These are phyloP conservation scores for Ferrisia virgata DNA, from an alignment of 2,888 invertebrate genomes.

Conservation along the genomic window DNA sequence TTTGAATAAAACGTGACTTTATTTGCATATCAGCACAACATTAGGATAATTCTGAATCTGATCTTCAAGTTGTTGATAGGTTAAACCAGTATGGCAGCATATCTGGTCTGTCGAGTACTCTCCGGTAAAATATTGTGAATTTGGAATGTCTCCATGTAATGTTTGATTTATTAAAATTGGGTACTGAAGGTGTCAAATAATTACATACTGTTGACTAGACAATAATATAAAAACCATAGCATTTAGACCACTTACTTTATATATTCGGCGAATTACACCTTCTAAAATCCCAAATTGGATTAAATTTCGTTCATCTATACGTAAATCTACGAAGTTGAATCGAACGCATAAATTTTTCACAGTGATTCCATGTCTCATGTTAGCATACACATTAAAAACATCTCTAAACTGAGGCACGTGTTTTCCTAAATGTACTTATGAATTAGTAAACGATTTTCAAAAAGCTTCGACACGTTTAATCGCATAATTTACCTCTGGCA, in stretches of 20 bases:
- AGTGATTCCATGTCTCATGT: conserved; percentile 73
- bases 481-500: neutral
- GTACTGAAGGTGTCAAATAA: conserved; percentile 53
- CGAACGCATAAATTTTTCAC: conserved; percentile 72
- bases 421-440: conserved; percentile 56
- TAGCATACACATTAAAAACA: conserved; percentile 71
- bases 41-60: conserved; percentile 80
- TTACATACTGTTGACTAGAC: neutral
- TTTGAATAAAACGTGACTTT: neutral
- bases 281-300: conserved; percentile 85
- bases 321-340: conserved; percentile 68
- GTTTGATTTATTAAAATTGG: conserved; percentile 54
- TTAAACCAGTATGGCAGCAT: conserved; percentile 77
- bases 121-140: conserved; percentile 67
- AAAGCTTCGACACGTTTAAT: neutral
- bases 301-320: conserved; percentile 75
- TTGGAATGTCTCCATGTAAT: conserved; percentile 46
- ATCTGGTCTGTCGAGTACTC: conserved; percentile 82
- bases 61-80: conserved; percentile 72
- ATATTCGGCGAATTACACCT: conserved; percentile 74
- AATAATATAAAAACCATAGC: neutral
- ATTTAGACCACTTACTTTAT: conserved; percentile 60
- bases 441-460: neutral
- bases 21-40: conserved; percentile 78
- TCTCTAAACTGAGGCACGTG: conserved; percentile 67